Evolutionary conservation across 2,888 invertebrate species (phyloP), one percentile per base, ranked within the genome.

Genomic region (Cataglyphis livida): DNA sequence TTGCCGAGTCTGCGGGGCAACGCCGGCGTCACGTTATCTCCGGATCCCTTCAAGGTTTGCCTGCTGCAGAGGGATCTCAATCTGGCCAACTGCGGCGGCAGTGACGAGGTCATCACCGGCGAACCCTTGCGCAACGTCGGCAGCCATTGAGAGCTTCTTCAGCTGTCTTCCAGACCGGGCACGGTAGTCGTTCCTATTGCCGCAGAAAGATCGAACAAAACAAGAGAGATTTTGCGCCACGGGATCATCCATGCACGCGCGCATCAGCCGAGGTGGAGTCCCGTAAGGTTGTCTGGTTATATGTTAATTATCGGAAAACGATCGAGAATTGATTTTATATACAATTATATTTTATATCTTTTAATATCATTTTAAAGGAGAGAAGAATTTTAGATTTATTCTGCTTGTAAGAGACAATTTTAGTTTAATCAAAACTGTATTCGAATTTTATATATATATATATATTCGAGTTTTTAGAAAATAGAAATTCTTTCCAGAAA

Each of bases 11-110:
- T 98, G 76, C 97, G 97, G 90, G 98, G 98, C 51, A 97, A 97
- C 85, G 97, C 97, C 38, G 98, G 98, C 6, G 96, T 97, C 73
- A 98, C 98, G n/a, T 97, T 98, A 71, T 97, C 97, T 25, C 98
- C 98, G 0, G 96, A 97, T 91, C 96, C 97, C 0, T 98, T 97
- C 95, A 96, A 96, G 93, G 97, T 98, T 21, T 96, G 96, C 91
- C 95, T 97, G 82, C 95, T 96, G 85, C 90, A 91, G 86, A 91
- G 94, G 74, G 89, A 88, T 35, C 79, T 91, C 62, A 92, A 93
- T 0, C 25, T 79, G 10, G 41, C 81, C 70, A 79, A 74, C 64
- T 64, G 85, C 51, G 44, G 85, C 51, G 44, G 82, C 75, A 85
- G 32, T 62, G 66, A 85, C 32, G 90, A 82, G 83, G 88, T 89